These are phyloP conservation scores for Lepidocyrtinus sp. DNA, from an alignment of 2,888 invertebrate species.

Conservation along the genomic window DNA sequence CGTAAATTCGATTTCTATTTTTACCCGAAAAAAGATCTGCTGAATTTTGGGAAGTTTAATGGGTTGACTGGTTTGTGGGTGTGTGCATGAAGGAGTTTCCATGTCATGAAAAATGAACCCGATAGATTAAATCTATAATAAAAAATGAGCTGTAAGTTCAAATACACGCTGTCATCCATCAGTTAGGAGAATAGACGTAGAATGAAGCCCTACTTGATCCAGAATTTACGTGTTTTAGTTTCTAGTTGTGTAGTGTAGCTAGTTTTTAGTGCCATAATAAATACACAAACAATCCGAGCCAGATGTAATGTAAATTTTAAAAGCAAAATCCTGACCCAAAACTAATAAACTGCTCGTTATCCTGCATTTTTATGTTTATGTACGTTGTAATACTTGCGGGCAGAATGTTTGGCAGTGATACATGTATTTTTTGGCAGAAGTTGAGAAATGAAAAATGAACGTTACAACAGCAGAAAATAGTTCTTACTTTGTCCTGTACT, in stretches of 20 bases:
- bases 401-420: conserved; percentile 43
- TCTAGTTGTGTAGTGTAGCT: not conserved
- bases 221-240: too few species aligned
- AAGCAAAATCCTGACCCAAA: not conserved
- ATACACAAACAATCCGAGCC: conserved; percentile 17
- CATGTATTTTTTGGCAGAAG: conserved; percentile 46
- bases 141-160: too few species aligned
- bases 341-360: not conserved
- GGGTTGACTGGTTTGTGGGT: conserved; percentile 6
- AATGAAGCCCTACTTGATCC: not conserved
- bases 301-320: conserved; percentile 23
- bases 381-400: not conserved
- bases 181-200: not conserved
- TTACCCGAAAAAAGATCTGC: not conserved
- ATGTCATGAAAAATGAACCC: conserved; percentile 15
- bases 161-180: conserved; percentile 1
- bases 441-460: not conserved
- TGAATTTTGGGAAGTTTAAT: not conserved
- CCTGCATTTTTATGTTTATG: not conserved
- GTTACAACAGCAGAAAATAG: not conserved
- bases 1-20: conserved; percentile 5
- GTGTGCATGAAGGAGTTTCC: not conserved
- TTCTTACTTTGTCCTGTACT: conserved; percentile 40
- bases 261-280: conserved; percentile 5
- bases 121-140: not conserved